Percentiles rank a stretch among this genome's conserved stretches.
Conservation (phyloP, 2,888 invertebrate species). For the Xestobium rufovillosum region DNA sequence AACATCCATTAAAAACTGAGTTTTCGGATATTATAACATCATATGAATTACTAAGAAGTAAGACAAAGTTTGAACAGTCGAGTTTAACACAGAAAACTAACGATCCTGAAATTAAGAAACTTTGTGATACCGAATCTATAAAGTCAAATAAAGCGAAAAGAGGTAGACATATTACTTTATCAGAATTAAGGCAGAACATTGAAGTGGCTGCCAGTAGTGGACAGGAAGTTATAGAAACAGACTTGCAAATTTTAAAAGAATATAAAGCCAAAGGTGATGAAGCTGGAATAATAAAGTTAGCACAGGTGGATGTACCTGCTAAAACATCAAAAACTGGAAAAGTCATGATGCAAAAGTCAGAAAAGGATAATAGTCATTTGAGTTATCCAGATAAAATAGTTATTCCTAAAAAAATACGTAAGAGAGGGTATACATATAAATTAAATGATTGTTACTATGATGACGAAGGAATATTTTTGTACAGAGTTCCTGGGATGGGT, state of each 20-base stretch:
- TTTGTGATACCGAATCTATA: constrained; percentile 15
- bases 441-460: constrained; percentile 76
- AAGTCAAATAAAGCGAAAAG: constrained; percentile 3
- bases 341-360: no score
- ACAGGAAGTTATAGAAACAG: constrained; percentile 11
- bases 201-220: constrained; percentile 9
- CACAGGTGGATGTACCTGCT: constrained; percentile 16
- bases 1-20: constrained; percentile 37
- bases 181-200: constrained; percentile 10
- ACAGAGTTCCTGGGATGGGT: constrained; percentile 65
- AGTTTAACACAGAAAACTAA: no score
- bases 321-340: no score
- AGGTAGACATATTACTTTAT: constrained; percentile 16
- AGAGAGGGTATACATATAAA: constrained; percentile 61
- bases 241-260: constrained; percentile 7
- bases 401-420: constrained; percentile 60
- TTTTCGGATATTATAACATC: constrained; percentile 45
- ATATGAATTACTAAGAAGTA: constrained; percentile 41
- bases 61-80: constrained; percentile 22
- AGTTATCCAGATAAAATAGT: constrained; percentile 55
- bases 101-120: constrained; percentile 12
- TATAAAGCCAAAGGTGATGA: background rate
- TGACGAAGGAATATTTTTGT: constrained; percentile 70
- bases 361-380: constrained; percentile 30
- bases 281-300: constrained; percentile 1